Evolutionary conservation across 2,113 vertebrate genomes (phyloP), one percentile per base, ranked within the genome.

Genomic region (Leiothrix lutea): DNA sequence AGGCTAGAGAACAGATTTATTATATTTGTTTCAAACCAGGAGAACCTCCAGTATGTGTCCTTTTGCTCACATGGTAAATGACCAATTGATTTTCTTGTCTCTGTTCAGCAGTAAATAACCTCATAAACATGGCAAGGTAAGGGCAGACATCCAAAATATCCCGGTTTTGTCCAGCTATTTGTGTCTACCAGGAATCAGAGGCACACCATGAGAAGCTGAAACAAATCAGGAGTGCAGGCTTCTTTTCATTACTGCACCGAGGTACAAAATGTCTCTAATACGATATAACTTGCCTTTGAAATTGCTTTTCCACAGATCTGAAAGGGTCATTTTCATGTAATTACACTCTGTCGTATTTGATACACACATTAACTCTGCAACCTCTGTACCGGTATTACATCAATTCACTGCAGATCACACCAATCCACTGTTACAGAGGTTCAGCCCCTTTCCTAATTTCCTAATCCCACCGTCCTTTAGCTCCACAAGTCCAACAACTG

Each of bases 41-140:
- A 74, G 29, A 73, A 91, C 33, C 29, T 80, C 26, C 38, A 71
- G 22, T 22, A n/a, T 35, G 47, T 51, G 90, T 83, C 51, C 47
- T 88, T 89, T 92, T 86, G 33, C 72, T 81, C 22, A 6, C 38
- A 78, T 35, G 26, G 91, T 89, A 86, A 86, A 86, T 38, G 69
- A 70, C 26, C 72, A 71, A 84, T 80, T 86, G 77, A 86, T 95
- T 92, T 96, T 94, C 56, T 86, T 8, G 5, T 89, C 58, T 86
- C 77, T 89, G 16, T 71, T 66, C 69, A 89, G 73, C 56, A 78
- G 80, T 78, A 91, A 91, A 71, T 92, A 91, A 86, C 56, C 20
- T 74, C 42, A 80, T 26, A 71, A 54, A 78, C 18, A 54, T 4
- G 16, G 35, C 65, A 91, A 92, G 80, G 42, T 74, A 86, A 89